Evolutionary conservation across 2,888 invertebrate genomes (phyloP).

Genomic region (Heterodera filipjevi): DNA sequence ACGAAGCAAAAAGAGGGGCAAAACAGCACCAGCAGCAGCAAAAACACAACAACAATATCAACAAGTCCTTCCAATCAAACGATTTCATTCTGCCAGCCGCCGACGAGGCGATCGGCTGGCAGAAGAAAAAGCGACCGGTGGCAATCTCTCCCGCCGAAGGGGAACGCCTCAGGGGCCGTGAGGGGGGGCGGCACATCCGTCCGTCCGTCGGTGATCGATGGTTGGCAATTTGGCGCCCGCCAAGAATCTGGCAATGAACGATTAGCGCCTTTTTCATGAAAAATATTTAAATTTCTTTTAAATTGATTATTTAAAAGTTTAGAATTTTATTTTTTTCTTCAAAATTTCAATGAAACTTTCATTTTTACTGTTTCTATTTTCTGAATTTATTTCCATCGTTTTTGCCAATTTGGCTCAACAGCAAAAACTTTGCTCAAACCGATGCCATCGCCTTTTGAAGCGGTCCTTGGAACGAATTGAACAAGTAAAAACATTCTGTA

Average conservation of each 20-base stretch:
- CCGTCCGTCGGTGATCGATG: not conserved
- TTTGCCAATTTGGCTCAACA: slow-evolving; percentile 4
- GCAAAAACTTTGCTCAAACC: slow-evolving; percentile 18
- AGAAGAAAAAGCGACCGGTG: too few relatives aligned
- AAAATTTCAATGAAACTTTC: not conserved
- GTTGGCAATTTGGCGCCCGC: not conserved
- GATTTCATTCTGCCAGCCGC: not conserved
- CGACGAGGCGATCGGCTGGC: not conserved
- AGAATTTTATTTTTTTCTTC: not conserved
- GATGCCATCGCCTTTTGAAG: slow-evolving; percentile 28
- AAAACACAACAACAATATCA: not conserved
- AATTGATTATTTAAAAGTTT: not conserved
- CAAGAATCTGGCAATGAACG: not conserved
- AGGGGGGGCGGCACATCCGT: not conserved
- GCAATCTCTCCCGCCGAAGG: too few relatives aligned
- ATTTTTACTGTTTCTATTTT: not conserved
- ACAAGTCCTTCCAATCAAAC: not conserved
- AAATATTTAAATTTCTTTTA: not conserved
- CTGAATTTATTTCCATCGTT: not conserved
- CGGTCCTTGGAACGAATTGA: slow-evolving; percentile 26
- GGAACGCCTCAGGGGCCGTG: not conserved
- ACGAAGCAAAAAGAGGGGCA: too few relatives aligned
- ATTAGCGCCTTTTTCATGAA: not conserved
- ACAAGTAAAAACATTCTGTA: not conserved
- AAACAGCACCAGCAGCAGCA: not conserved